Evolutionary conservation across 2,888 invertebrate genomes (phyloP), one percentile per base, ranked within the genome.

Genomic region (Mythimna pallens): DNA sequence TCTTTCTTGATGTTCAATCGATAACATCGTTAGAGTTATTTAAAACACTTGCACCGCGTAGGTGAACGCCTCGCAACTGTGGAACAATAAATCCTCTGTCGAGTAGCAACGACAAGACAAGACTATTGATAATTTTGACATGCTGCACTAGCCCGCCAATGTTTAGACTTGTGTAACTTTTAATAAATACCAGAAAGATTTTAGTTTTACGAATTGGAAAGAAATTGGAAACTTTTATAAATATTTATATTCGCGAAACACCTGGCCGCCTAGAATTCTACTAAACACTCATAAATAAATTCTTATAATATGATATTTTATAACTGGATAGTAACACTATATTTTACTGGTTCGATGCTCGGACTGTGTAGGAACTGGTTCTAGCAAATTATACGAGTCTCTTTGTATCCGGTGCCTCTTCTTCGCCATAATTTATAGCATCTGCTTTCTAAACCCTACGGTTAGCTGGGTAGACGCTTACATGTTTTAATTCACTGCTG

Each of bases 371-470:
- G 81, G 84, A 93, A 94, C 94, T 88, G 92, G 94, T 94, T 93
- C 83, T 81, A 89, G 91, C 88, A 92, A 93, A 93, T 94, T 93
- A 92, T 91, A 90, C 90, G 86, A 90, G 91, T 92, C 91, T 89
- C 86, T 91, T 91, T 91, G 90, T 89, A 90, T 89, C 91, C 90
- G 91, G 90, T 90, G 92, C 89, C 82, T 92, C 94, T 90, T 93
- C 92, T 91, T 87, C 84, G 89, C 86, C 89, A 92, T 93, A 93
- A 94, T 93, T 94, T 93, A 94, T 91, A 90, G 88, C 88, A 87
- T 89, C 89, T 89, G 92, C 92, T 94, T 93, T 94, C 94, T 93
- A 93, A 92, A 90, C 88, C 88, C 90, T 89, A 89, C 85, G 86
- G 86, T 90, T 90, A 90, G 85, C 85, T 81, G 76, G 81, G 80